A percentile compares a stretch with the other conserved stretches of the same genome.
Evolutionary conservation across 2,113 vertebrate species (phyloP).

Genomic region (Pao palembangensis): DNA sequence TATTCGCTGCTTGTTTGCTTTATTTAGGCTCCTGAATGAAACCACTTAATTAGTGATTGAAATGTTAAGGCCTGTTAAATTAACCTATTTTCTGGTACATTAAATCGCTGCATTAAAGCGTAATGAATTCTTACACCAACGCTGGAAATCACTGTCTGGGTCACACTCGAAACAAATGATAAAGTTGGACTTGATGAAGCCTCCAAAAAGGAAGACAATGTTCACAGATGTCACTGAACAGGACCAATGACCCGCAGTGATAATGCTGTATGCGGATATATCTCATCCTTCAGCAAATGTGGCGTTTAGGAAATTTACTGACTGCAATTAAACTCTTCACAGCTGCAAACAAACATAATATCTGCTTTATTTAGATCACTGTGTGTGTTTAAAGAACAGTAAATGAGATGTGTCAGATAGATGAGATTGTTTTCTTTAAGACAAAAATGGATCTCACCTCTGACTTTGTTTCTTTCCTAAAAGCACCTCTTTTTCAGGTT

Average conservation of each 20-base stretch:
- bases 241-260: slow-evolving; percentile 23
- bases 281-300: slow-evolving; percentile 27
- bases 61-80: slow-evolving; percentile 69
- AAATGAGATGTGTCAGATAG: slow-evolving; percentile 42
- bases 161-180: slow-evolving; percentile 39
- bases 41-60: slow-evolving; percentile 67
- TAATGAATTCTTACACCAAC: slow-evolving; percentile 52
- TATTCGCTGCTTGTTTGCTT: slow-evolving; percentile 58
- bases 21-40: slow-evolving; percentile 63
- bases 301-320: slow-evolving; percentile 21
- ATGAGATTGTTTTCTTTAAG: slow-evolving; percentile 50
- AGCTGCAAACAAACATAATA: neutral
- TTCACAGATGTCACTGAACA: slow-evolving; percentile 24
- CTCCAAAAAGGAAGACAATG: slow-evolving; percentile 8
- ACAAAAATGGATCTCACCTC: slow-evolving; percentile 56
- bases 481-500: slow-evolving; percentile 53
- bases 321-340: slow-evolving; percentile 1
- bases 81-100: slow-evolving; percentile 73
- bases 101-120: slow-evolving; percentile 61
- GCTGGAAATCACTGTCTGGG: slow-evolving; percentile 34
- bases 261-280: slow-evolving; percentile 14
- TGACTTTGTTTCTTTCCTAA: slow-evolving; percentile 53
- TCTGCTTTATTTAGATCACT: too few species aligned
- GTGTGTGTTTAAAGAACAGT: slow-evolving; percentile 22
- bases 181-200: slow-evolving; percentile 42